Percentiles rank a stretch among this genome's conserved stretches.
phyloP scores from a whole-genome alignment of 2,113 vertebrate genomes.

The Tricholaema leucomelas region DNA sequence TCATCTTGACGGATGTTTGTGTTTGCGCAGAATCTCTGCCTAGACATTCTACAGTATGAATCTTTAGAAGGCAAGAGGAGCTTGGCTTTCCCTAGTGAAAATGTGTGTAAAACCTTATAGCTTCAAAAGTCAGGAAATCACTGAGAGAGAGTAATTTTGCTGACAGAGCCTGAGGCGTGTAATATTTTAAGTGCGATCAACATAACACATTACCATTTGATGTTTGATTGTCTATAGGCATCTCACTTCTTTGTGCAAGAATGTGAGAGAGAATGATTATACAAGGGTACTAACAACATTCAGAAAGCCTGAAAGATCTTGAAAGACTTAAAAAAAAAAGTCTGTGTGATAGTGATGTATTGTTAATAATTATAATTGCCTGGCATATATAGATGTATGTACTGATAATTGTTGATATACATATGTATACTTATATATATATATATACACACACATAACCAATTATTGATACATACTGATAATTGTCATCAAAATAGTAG shows the following conservation, averaged over 20 bases:
- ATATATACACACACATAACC: too few relatives aligned
- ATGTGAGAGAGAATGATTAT: neutral
- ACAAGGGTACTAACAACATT: neutral
- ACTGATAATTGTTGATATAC: neutral
- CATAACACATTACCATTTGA: neutral
- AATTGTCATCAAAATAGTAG: neutral
- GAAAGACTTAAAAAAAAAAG: neutral
- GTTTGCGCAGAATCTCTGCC: neutral
- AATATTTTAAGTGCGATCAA: neutral
- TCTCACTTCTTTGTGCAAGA: neutral
- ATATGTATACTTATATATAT: too few relatives aligned
- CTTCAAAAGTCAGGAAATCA: slow-evolving; percentile 4
- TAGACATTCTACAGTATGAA: neutral
- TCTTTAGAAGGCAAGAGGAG: neutral
- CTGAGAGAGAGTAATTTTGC: neutral
- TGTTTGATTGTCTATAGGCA: neutral
- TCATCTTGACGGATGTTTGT: neutral
- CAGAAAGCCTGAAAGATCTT: neutral
- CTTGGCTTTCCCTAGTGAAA: neutral
- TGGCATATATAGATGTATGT: too few relatives aligned
- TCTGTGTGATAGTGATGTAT: neutral
- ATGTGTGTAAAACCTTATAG: neutral
- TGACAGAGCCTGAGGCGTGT: slow-evolving; percentile 21
- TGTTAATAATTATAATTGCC: neutral
- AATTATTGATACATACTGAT: neutral